These are phyloP conservation scores for Cotesia vestalis DNA, from an alignment of 1,140 invertebrate genomes.

Conservation along the genomic window DNA sequence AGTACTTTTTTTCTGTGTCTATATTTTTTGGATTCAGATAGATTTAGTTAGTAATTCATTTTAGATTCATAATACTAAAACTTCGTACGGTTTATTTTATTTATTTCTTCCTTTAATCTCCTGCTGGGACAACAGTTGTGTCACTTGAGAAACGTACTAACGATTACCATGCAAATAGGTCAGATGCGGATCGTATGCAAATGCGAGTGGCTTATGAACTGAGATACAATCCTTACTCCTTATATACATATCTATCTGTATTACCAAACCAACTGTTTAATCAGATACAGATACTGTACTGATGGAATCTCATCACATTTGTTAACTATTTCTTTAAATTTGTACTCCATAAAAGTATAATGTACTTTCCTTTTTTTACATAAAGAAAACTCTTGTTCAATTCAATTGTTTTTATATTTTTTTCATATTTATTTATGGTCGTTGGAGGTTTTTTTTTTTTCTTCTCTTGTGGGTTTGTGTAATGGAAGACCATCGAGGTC, in stretches of 20 bases:
- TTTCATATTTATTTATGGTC: neutral
- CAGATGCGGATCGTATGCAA: slow-evolving; percentile 50
- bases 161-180: slow-evolving; percentile 51
- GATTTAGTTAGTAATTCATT: no score
- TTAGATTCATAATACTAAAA: no score
- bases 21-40: no score
- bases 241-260: neutral
- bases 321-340: no score
- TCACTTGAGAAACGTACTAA: slow-evolving; percentile 9
- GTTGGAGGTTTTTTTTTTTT: neutral
- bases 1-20: no score
- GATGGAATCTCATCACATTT: no score
- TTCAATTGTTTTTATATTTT: no score
- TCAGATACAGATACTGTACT: neutral
- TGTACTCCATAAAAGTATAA: no score
- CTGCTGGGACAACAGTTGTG: slow-evolving; percentile 8
- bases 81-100: no score
- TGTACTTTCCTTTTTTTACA: neutral
- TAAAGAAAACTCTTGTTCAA: no score
- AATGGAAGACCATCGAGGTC: slow-evolving; percentile 24
- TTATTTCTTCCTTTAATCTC: no score
- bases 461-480: slow-evolving; percentile 4
- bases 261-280: slow-evolving; percentile 12
- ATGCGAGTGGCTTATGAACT: slow-evolving; percentile 41
- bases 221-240: neutral